Conservation (phyloP, 2,888 invertebrate species). For the Cremastinae sp. region DNA sequence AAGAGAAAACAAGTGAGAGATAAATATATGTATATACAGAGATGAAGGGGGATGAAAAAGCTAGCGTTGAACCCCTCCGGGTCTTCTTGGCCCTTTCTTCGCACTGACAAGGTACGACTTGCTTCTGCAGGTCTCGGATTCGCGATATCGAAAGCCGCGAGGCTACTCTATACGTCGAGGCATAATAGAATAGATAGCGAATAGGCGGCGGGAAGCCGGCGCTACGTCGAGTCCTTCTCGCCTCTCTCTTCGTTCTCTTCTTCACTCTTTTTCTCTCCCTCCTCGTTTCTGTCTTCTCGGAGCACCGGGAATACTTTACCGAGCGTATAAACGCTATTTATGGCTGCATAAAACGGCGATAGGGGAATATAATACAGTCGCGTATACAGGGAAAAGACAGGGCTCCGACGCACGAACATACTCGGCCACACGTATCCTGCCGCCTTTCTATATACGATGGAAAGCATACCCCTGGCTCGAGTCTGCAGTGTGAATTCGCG, state of each 20-base stretch:
- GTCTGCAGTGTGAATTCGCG: conserved; percentile 40
- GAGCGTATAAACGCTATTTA: conserved; percentile 78
- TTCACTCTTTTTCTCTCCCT: conserved; percentile 14
- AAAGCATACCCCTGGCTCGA: conserved; percentile 41
- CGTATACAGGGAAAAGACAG: conserved; percentile 63
- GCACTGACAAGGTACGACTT: conserved; percentile 38
- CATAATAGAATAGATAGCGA: conserved; percentile 77
- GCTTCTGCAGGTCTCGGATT: conserved; percentile 26
- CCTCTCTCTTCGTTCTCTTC: conserved; percentile 35
- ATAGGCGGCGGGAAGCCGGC: conserved; percentile 71
- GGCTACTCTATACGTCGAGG: conserved; percentile 69
- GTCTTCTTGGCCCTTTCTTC: not conserved
- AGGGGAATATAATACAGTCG: conserved; percentile 74
- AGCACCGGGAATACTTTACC: conserved; percentile 76
- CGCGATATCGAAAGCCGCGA: conserved; percentile 55
- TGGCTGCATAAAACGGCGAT: conserved; percentile 77
- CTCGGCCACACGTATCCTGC: conserved; percentile 42
- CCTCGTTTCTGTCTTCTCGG: conserved; percentile 52
- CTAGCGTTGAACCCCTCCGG: conserved; percentile 21
- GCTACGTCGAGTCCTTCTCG: conserved; percentile 57
- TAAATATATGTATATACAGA: no score
- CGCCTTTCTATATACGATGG: conserved; percentile 12
- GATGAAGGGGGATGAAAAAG: conserved; percentile 29
- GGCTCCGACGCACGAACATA: conserved; percentile 50
- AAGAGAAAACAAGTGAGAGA: conserved; percentile 10